A percentile compares a stretch with the other conserved stretches of the same genome.
Conservation (phyloP, 2,888 invertebrate species). For the Zhengitettix transpicula region DNA sequence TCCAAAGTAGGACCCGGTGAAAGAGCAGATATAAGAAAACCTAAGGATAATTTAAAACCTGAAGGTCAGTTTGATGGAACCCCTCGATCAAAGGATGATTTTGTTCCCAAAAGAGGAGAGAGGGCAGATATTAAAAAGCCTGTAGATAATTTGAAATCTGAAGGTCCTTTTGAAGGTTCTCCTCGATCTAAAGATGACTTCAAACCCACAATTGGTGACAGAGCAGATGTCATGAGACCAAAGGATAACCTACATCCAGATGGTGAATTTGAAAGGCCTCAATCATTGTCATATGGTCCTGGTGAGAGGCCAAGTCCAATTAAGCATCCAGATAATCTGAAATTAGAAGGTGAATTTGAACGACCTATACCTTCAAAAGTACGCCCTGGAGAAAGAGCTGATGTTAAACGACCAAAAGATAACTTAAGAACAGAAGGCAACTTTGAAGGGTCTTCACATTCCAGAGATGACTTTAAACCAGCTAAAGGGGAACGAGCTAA, state of each 20-base stretch:
- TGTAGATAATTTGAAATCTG: conserved; percentile 44
- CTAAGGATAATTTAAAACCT: conserved; percentile 38
- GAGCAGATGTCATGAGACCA: conserved; percentile 17
- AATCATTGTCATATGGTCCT: too few species aligned
- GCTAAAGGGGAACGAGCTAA: conserved; percentile 20
- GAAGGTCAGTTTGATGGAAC: conserved; percentile 18
- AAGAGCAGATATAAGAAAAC: conserved; percentile 30
- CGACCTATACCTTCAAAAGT: conserved; percentile 19
- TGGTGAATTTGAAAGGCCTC: conserved; percentile 24
- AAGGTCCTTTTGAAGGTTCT: conserved; percentile 26
- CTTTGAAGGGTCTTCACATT: conserved; percentile 21
- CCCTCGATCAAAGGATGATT: conserved; percentile 29
- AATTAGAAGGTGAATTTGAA: conserved; percentile 27
- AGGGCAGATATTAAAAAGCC: conserved; percentile 19
- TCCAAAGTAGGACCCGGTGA: conserved; percentile 18
- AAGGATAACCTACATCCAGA: conserved; percentile 24
- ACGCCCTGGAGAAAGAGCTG: conserved; percentile 16
- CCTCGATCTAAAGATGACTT: conserved; percentile 12
- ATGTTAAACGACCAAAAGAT: conserved; percentile 16
- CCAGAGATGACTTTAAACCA: conserved; percentile 26
- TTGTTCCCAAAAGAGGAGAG: conserved; percentile 11
- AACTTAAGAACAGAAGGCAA: conserved; percentile 24
- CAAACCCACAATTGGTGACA: conserved; percentile 14
- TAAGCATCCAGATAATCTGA: conserved; percentile 28
- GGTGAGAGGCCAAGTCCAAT: conserved; percentile 15